Percentiles rank a stretch among this genome's conserved stretches.
phyloP scores from a whole-genome alignment of 2,797 vertebrate genomes.

The Sphenopsis melanotis region DNA sequence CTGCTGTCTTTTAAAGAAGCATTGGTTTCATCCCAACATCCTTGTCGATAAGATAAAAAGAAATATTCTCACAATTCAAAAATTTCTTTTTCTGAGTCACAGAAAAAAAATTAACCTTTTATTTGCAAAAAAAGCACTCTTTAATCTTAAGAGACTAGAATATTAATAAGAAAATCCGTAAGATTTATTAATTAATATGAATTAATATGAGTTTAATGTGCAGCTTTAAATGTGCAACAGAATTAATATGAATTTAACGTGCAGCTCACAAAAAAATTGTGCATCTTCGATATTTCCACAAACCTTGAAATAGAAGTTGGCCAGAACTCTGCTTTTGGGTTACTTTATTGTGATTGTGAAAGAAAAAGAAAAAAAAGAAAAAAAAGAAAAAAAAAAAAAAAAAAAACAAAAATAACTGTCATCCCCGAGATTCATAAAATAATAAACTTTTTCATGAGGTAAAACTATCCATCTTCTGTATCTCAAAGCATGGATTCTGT shows the following conservation, averaged over 20 bases:
- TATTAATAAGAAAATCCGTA: not conserved
- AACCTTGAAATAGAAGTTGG: not conserved
- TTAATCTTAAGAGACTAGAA: not conserved
- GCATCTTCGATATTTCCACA: not conserved
- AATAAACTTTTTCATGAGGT: not conserved
- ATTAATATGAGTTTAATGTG: not conserved
- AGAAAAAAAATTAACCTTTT: not conserved
- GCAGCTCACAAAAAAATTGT: not conserved
- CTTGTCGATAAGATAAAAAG: not conserved
- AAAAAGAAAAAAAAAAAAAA: not conserved
- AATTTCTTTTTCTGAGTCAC: not conserved
- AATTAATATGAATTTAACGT: not conserved
- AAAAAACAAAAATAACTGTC: not conserved
- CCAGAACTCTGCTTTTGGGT: not conserved
- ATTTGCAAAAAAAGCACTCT: not conserved
- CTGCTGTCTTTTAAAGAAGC: conserved; percentile 1
- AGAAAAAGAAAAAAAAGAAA: not conserved
- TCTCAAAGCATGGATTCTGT: not conserved
- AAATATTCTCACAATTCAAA: conserved; percentile 26
- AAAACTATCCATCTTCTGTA: not conserved
- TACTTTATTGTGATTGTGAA: not conserved
- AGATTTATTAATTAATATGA: not conserved
- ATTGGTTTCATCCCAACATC: conserved; percentile 23
- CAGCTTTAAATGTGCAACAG: not conserved
- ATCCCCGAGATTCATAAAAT: not conserved